Evolutionary conservation across 2,113 vertebrate species (phyloP).

Genomic region (Caretta caretta): DNA sequence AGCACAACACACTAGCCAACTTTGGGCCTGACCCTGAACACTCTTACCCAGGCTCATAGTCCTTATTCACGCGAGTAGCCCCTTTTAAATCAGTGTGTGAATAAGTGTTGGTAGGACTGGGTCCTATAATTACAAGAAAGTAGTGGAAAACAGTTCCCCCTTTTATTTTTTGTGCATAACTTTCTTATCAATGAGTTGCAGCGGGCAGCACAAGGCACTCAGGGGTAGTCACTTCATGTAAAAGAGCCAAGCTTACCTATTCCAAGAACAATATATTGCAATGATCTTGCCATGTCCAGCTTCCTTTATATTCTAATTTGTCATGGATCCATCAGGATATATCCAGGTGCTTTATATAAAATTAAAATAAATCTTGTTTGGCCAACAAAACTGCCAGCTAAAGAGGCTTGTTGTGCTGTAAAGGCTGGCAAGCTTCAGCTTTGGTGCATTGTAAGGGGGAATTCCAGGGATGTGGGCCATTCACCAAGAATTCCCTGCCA

Average conservation of each 20-base stretch:
- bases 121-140: not conserved
- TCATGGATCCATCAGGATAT: not conserved
- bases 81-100: not conserved
- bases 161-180: not conserved
- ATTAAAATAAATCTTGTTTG: not conserved
- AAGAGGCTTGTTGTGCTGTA: not conserved
- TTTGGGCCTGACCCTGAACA: not conserved
- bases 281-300: not conserved
- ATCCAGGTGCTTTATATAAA: not conserved
- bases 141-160: not conserved
- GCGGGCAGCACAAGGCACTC: not conserved
- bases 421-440: not conserved
- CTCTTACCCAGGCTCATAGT: not conserved
- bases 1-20: not conserved
- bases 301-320: not conserved
- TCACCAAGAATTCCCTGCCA: not conserved
- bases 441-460: not conserved
- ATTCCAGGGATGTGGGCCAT: not conserved
- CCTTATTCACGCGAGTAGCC: not conserved
- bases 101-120: not conserved
- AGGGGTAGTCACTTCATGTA: not conserved
- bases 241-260: not conserved
- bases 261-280: not conserved
- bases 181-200: not conserved
- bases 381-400: not conserved